phyloP scores from a whole-genome alignment of 2,888 invertebrate species.

The Orthonevra nobilis region DNA sequence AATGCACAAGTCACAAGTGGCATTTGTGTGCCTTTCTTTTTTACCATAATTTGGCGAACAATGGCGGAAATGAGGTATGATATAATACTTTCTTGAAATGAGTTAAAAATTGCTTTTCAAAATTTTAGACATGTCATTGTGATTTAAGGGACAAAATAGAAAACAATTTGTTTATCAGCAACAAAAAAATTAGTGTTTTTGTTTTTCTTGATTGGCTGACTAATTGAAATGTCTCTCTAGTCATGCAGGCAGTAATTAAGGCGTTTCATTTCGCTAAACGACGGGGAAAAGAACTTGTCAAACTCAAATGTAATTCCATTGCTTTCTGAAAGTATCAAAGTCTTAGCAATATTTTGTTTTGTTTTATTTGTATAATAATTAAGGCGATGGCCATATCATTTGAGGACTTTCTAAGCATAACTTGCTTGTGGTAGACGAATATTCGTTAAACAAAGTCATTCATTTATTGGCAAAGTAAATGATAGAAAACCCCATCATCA shows the following conservation, averaged over 20 bases:
- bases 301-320: too few species aligned
- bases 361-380: too few species aligned
- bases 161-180: conserved; percentile 20
- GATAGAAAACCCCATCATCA: too few species aligned
- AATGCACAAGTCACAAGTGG: conserved; percentile 64
- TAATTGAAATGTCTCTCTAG: background rate
- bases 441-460: too few species aligned
- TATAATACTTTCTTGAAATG: conserved; percentile 46
- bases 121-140: conserved; percentile 19
- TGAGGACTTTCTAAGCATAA: too few species aligned
- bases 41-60: conserved; percentile 43
- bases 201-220: conserved; percentile 2
- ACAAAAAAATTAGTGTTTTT: background rate
- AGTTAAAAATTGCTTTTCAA: conserved; percentile 66
- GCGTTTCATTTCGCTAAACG: too few species aligned
- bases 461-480: too few species aligned
- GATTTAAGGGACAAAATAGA: conserved; percentile 40
- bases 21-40: conserved; percentile 52
- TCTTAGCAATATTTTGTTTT: too few species aligned
- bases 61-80: conserved; percentile 9
- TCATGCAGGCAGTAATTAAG: conserved; percentile 31
- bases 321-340: too few species aligned
- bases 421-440: too few species aligned
- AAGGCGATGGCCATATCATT: too few species aligned
- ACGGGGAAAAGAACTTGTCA: conserved; percentile 15